Conservation (phyloP, 1,140 invertebrate species). For the Acyrthosiphon pisum region DNA sequence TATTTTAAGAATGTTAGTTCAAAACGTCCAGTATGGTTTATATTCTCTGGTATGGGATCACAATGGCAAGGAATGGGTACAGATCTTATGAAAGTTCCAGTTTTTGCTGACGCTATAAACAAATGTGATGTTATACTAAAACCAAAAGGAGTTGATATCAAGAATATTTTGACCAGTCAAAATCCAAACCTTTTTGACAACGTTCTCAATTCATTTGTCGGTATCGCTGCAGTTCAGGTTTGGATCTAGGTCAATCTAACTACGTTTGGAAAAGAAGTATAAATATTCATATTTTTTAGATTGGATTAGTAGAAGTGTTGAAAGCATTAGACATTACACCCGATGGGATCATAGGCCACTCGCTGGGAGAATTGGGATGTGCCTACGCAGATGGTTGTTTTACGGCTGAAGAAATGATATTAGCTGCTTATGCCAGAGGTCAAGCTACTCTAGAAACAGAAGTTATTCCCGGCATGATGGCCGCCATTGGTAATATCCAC, state of each 20-base stretch:
- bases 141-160: slow-evolving; percentile 69
- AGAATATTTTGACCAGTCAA: slow-evolving; percentile 69
- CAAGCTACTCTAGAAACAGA: slow-evolving; percentile 68
- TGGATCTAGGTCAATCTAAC: too few relatives aligned
- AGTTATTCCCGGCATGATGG: slow-evolving; percentile 68
- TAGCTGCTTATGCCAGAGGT: slow-evolving; percentile 72
- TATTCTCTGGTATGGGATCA: slow-evolving; percentile 75
- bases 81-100: slow-evolving; percentile 70
- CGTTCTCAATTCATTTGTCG: slow-evolving; percentile 73
- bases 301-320: slow-evolving; percentile 75
- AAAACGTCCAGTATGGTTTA: too few relatives aligned
- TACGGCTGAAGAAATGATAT: slow-evolving; percentile 71
- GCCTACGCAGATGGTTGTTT: slow-evolving; percentile 75
- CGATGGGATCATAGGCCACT: slow-evolving; percentile 76
- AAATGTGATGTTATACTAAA: slow-evolving; percentile 68
- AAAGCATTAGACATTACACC: slow-evolving; percentile 66
- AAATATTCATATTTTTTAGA: slow-evolving; percentile 62
- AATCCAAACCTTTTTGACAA: slow-evolving; percentile 69
- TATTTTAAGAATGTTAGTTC: too few relatives aligned
- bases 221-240: slow-evolving; percentile 82
- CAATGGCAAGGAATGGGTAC: slow-evolving; percentile 74
- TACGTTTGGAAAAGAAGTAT: background rate
- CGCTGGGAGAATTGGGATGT: slow-evolving; percentile 73
- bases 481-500: slow-evolving; percentile 64
- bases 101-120: slow-evolving; percentile 72